Conservation (phyloP, 2,113 vertebrate genomes). For the Poeciliopsis occidentalis region DNA sequence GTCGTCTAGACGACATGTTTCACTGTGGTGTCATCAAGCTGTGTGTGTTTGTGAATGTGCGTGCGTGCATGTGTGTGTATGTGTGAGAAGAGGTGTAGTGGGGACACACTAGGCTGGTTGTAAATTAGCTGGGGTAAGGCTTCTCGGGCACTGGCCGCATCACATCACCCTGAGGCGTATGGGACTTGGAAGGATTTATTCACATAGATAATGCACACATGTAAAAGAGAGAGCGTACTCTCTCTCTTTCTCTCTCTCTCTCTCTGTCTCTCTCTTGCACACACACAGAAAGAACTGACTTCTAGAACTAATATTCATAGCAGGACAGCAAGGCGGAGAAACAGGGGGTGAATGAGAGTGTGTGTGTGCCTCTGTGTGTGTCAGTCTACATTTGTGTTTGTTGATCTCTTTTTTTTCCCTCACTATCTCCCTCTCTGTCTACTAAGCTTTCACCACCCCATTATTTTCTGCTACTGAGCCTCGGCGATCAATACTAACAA, state of each 20-base stretch:
- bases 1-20: slow-evolving; percentile 94
- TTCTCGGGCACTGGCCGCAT: slow-evolving; percentile 83
- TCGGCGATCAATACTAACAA: slow-evolving; percentile 88
- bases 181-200: slow-evolving; percentile 95
- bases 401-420: slow-evolving; percentile 65
- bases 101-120: slow-evolving; percentile 87
- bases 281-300: slow-evolving; percentile 82
- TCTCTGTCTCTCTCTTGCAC: slow-evolving; percentile 35
- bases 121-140: slow-evolving; percentile 94
- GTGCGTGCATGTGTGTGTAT: slow-evolving; percentile 20
- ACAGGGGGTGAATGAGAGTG: slow-evolving; percentile 24
- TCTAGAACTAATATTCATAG: slow-evolving; percentile 85
- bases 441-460: slow-evolving; percentile 80
- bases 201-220: slow-evolving; percentile 93
- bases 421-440: slow-evolving; percentile 50
- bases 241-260: slow-evolving; percentile 30
- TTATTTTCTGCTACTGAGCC: slow-evolving; percentile 90
- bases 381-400: slow-evolving; percentile 22
- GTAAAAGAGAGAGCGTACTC: slow-evolving; percentile 84
- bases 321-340: slow-evolving; percentile 76
- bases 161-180: slow-evolving; percentile 89
- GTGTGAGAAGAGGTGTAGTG: slow-evolving; percentile 10
- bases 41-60: slow-evolving; percentile 39
- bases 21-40: slow-evolving; percentile 85
- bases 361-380: slow-evolving; percentile 29